Percentiles rank a stretch among this genome's conserved stretches.
These are phyloP conservation scores for Cheiracanthium punctorium DNA, from an alignment of 2,888 invertebrate species.

Conservation along the genomic window DNA sequence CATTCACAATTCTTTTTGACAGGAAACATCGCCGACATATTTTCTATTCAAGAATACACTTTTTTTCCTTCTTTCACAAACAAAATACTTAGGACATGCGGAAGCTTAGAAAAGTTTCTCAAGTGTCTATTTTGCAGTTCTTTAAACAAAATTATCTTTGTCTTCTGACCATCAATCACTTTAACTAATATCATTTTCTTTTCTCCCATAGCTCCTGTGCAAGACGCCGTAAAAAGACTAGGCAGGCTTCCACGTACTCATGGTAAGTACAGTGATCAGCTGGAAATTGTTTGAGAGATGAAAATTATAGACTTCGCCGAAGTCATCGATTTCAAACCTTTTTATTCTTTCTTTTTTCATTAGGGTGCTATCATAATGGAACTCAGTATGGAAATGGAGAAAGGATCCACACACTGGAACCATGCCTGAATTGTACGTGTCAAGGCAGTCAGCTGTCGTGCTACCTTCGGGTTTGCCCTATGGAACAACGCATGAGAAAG, in stretches of 20 bases:
- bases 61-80: too few relatives aligned
- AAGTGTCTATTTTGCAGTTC: too few relatives aligned
- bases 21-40: too few relatives aligned
- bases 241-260: neutral
- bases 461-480: conserved; percentile 93
- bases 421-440: conserved; percentile 96
- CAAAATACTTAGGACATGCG: too few relatives aligned
- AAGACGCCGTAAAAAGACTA: neutral
- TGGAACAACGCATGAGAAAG: conserved; percentile 93
- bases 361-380: conserved; percentile 93
- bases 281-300: too few relatives aligned
- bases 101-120: too few relatives aligned
- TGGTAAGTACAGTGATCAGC: neutral
- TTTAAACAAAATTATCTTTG: too few relatives aligned
- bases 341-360: conserved; percentile 22
- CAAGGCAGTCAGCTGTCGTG: conserved; percentile 97
- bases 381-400: conserved; percentile 95
- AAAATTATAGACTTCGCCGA: neutral
- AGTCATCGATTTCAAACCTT: too few relatives aligned
- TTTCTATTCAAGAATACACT: too few relatives aligned
- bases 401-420: conserved; percentile 94
- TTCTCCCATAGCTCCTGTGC: conserved; percentile 54
- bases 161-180: too few relatives aligned
- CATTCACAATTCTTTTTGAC: too few relatives aligned
- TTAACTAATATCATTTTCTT: too few relatives aligned